Evolutionary conservation across 2,113 vertebrate genomes (phyloP).

Genomic region (Hassar affinis): DNA sequence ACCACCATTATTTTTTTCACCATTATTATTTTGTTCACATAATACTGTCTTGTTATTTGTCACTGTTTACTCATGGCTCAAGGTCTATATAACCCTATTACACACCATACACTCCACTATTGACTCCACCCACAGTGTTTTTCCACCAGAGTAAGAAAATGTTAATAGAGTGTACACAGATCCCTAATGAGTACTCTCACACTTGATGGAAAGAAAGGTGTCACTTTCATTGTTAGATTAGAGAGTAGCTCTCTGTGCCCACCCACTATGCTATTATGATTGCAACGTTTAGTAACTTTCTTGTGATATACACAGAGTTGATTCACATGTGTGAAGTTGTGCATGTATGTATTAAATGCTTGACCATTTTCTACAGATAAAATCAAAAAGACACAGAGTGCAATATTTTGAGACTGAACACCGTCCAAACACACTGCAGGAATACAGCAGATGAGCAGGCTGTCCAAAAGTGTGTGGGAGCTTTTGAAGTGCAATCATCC

Average conservation of each 20-base stretch:
- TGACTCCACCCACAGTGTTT: background rate
- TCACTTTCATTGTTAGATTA: background rate
- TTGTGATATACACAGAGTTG: background rate
- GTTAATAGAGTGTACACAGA: background rate
- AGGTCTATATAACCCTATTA: background rate
- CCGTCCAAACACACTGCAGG: slow-evolving; percentile 1
- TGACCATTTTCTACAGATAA: background rate
- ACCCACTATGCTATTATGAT: background rate
- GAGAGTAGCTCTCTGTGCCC: too few relatives aligned
- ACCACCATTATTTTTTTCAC: too few relatives aligned
- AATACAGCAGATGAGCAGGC: slow-evolving; percentile 10
- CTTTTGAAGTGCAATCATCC: slow-evolving; percentile 37
- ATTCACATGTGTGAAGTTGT: background rate
- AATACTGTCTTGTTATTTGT: background rate
- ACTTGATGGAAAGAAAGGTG: background rate
- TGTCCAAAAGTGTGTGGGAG: slow-evolving; percentile 35
- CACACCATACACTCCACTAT: background rate
- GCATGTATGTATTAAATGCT: too few relatives aligned
- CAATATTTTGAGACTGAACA: background rate
- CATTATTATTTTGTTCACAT: background rate
- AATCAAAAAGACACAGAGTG: background rate
- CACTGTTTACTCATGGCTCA: background rate
- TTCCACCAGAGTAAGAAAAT: background rate
- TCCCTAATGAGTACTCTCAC: background rate
- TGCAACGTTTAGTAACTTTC: background rate